Evolutionary conservation across 2,113 vertebrate species (phyloP).

Genomic region (Myrmophylax atrothorax): DNA sequence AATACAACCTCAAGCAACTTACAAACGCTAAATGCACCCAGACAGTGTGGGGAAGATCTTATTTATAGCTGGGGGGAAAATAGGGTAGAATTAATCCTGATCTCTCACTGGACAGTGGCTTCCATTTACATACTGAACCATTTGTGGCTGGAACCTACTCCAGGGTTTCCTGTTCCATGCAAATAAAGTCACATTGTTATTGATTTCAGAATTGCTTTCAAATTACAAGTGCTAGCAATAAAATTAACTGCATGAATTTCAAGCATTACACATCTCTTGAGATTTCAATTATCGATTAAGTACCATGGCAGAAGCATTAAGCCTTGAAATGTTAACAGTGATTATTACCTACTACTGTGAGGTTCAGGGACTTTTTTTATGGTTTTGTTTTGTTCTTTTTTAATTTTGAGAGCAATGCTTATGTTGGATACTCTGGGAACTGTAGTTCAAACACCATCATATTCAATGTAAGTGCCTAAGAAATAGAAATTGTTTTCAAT

Average conservation of each 20-base stretch:
- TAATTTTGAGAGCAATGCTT: neutral
- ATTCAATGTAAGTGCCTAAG: neutral
- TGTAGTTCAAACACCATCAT: neutral
- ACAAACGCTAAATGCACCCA: neutral
- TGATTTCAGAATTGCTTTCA: conserved; percentile 62
- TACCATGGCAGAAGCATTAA: conserved; percentile 16
- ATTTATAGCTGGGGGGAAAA: neutral
- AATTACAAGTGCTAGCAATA: conserved; percentile 63
- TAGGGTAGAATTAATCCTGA: neutral
- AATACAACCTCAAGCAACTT: neutral
- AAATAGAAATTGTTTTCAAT: neutral
- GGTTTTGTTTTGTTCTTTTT: neutral
- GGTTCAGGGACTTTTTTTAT: neutral
- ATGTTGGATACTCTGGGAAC: neutral
- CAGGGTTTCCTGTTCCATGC: neutral
- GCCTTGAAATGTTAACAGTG: neutral
- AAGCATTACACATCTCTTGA: conserved; percentile 34
- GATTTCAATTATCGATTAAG: conserved; percentile 63
- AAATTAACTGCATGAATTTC: conserved; percentile 57
- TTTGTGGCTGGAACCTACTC: neutral
- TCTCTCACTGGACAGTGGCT: neutral
- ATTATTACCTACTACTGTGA: neutral
- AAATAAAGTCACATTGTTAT: neutral
- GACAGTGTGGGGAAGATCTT: neutral
- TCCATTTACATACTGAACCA: neutral